Evolutionary conservation across 2,113 vertebrate genomes (phyloP), one percentile per base, ranked within the genome.

Genomic region (Fregetta grallaria): DNA sequence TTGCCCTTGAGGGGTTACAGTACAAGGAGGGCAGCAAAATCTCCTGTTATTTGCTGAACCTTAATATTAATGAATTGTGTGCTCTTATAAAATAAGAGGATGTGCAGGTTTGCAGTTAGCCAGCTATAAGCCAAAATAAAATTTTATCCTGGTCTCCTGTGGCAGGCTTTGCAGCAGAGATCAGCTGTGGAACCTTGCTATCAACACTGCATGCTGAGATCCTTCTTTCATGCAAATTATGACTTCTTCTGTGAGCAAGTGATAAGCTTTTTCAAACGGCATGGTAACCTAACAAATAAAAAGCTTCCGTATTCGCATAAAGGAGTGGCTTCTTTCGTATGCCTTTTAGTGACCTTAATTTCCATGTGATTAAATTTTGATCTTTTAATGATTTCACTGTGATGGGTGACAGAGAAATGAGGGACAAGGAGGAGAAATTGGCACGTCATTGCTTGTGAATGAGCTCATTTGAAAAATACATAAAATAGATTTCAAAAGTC

Each of bases 161-260:
- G 78, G 78, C 77, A 80, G 58, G 27, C 52, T 86, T 75, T 83
- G 61, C 68, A 81, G 74, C 71, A 71, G 66, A 72, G 42, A 72
- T 75, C 67, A 63, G 63, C 89, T 78, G 47, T 73, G 79, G 67
- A 80, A 63, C 78, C 27, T 34, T 47, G 38, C 76, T 86, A 38
- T 85, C 45, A 53, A 25, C 10, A 7, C 26, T 47, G 38, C 78
- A 44, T 63, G 81, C 87, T 62, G 88, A 76, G 63, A 87, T 61
- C 42, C 45, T 87, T 89, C 94, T 94, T 89, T 90, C 76, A 95
- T 95, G 94, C 70, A 96, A 93, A 97, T 93, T n/a, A 52, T 19
- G 55, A 91, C 70, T 96, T 94, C 86, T 94, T 66, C 97, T 97
- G 92, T 23, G 29, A 59, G 62, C 22, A 45, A 75, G 73, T 67